Base-by-base conservation (phyloP, 2,797 vertebrate genomes). In the Syngnathus acus region DNA sequence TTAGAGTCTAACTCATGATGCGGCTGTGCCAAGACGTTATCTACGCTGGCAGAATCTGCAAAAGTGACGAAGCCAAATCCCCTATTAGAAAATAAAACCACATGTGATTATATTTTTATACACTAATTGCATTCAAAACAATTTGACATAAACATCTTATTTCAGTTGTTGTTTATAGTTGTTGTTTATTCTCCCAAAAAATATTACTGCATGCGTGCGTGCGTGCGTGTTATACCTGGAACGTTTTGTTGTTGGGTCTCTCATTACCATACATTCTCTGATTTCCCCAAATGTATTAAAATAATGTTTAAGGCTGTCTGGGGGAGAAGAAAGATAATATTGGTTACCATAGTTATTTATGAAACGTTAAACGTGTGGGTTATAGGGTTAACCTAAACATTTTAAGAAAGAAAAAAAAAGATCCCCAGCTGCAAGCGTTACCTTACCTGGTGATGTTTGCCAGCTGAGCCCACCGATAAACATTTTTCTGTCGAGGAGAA, bases 261-360 rank as follows among this genome's bases (percentile, higher is more conserved):
- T 92, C 96, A 98, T 98, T 92, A 98, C 96, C 96, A 98, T 98
- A 92, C 95, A 98, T 94, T 98, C 96, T 92, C 95, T 92, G 84
- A 98, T 97, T 89, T 98, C 96, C 86, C 96, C 96, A 91, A 98
- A 98, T 95, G 97, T 97, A 91, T 93, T 95, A 92, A 98, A 98
- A 94, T 98, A 98, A 92, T 97, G 95, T 93, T 94, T 94, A 94
- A 98, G 95, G 94, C 95, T 97, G 92, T 98, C 95, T 98, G 94
- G 89, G 88, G 78, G 91, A 91, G 81, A 91, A 50, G 42, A 50
- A n/a, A 19, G 6, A 50, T 50, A 50, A 8, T 3, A 50, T n/a
- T 45, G 13, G 43, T 45, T 50, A n/a, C 1, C 48, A 9, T 50
- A 10, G 42, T 48, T 48, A 1, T 17, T 17, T 47, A 11, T 11